Evolutionary conservation across 2,113 vertebrate genomes (phyloP), one percentile per base, ranked within the genome.

Genomic region (Mormyrus iriodes): DNA sequence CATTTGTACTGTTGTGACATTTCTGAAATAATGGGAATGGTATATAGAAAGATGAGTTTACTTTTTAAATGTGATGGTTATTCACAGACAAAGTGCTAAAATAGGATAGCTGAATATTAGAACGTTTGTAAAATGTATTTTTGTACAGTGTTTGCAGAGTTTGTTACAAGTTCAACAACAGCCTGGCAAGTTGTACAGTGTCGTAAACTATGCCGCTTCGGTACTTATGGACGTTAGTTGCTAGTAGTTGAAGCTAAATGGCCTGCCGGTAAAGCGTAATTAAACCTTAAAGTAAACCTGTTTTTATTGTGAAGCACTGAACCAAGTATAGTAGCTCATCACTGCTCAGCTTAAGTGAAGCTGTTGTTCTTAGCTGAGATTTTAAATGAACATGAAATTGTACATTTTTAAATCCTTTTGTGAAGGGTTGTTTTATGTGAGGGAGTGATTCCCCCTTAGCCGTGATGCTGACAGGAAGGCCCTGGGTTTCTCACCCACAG

Each of bases 391-490:
- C 86, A 85, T 90, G 87, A 27, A 52, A 92, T 90, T 90, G 88
- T 94, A 93, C 94, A 92, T 90, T 95, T 94, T 94, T 92, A 92
- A 92, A 93, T 94, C 92, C 93, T 94, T 95, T 94, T 94, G 93
- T 95, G 92, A 95, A 95, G 93, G 93, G 94, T 91, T 93, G 92
- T 93, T 92, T 92, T 91, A 91, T 90, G 92, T 91, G 85, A 94
- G 94, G 93, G 93, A 93, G 92, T 93, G 44, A 69, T 46, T 83
- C 88, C 91, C 51, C 51, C 85, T 48, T 27, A 27, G 44, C 48
- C 31, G 73, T 49, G 83, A 27, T 51, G 48, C 83, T 85, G 46
- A 85, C 44, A 46, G 42, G 13, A 85, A 65, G 88, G 85, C 88
- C 83, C 88, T 88, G 90, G 79, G 65, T 90, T 69, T 17, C 24